Evolutionary conservation across 2,797 vertebrate species (phyloP).

Genomic region (Argentina silus): DNA sequence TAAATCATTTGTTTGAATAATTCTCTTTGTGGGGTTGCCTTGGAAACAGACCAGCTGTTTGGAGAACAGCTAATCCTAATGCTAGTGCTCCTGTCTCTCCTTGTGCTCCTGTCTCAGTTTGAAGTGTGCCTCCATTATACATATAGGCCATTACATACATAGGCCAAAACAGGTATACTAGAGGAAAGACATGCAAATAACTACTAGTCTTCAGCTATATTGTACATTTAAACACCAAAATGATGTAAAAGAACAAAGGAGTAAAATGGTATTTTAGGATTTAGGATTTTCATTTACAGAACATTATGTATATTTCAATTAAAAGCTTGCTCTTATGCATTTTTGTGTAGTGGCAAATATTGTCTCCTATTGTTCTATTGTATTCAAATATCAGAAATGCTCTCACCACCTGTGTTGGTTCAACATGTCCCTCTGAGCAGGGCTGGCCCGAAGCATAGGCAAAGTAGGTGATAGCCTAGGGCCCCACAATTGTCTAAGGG

Average conservation of each 20-base stretch:
- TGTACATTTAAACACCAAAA: no score
- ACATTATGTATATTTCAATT: no score
- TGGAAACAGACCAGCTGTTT: constrained; percentile 60
- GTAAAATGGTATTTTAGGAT: no score
- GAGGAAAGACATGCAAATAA: neutral
- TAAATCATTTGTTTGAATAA: constrained; percentile 32
- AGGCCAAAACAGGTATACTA: no score
- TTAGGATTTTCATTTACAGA: no score
- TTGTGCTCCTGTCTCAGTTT: constrained; percentile 22
- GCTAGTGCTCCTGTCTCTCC: constrained; percentile 24
- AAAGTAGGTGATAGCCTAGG: no score
- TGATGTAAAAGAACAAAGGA: no score
- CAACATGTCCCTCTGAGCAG: no score
- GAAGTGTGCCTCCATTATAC: neutral
- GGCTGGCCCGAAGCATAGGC: no score
- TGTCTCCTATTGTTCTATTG: neutral
- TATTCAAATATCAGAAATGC: neutral
- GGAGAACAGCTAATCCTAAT: constrained; percentile 55
- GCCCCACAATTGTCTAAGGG: no score
- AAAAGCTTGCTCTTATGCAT: neutral
- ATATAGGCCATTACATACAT: constrained; percentile 13
- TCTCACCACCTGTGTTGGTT: no score
- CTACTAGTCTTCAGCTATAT: neutral
- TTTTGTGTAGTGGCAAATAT: neutral
- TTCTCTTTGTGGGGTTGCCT: constrained; percentile 27